Evolutionary conservation across 2,797 vertebrate genomes (phyloP), one percentile per base, ranked within the genome.

Genomic region (Siniperca undulata): DNA sequence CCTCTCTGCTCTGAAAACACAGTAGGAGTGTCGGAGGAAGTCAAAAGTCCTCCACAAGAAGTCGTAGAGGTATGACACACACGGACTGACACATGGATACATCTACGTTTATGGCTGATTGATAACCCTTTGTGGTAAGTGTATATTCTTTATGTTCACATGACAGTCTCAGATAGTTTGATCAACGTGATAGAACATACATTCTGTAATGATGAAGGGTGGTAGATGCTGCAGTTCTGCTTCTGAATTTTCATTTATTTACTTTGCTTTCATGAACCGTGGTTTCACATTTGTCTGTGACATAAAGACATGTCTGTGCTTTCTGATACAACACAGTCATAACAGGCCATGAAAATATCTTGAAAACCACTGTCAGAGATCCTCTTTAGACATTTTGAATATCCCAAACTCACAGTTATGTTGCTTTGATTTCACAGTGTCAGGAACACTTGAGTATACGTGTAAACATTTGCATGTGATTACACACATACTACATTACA

Each of bases 41-140:
- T 86, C 75, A 67, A 52, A 76, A 73, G 67, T 81, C 44, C 5
- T 40, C 50, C 24, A 50, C 36, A 42, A 59, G 64, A 67, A 74
- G 66, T 60, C 42, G 69, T 24, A 65, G 55, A 60, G 46, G 68
- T 59, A 67, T 59, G 78, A 72, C 11, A 53, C 34, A 56, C 30
- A 34, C 53, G 5, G 14, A 46, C 56, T 13, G 2, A 74, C 36
- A 50, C 1, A 13, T 75, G 80, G 80, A 81, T 22, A 44, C 50
- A 38, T 20, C 69, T 27, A 34, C 22, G 69, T 67, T 76, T 20
- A 13, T 40, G 55, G 55, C 78, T 77, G 69, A 65, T 46, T 20
- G 36, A 52, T 72, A 11, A 24, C 14, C 5, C 40, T 52, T 64
- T 70, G 50, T 74, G 89, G 91, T 93, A 81, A 90, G 92, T 89